Percentiles rank a stretch among this genome's conserved stretches.
phyloP scores from a whole-genome alignment of 1,140 invertebrate species.

The Asbolus verrucosus region DNA sequence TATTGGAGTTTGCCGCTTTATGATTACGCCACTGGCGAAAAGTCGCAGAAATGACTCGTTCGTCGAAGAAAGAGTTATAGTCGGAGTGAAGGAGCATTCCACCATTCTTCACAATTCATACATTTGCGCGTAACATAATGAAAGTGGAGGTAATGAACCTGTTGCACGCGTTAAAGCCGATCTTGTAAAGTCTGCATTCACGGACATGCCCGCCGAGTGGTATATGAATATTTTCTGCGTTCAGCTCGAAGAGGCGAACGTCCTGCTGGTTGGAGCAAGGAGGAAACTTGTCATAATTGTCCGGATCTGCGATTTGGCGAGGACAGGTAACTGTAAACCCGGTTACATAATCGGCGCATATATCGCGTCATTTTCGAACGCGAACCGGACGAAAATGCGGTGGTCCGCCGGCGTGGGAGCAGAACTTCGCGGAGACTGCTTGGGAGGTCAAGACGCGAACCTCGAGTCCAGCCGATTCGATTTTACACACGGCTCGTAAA shows the following conservation, averaged over 20 bases:
- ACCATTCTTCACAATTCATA: constrained; percentile 19
- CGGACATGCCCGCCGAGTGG: not conserved
- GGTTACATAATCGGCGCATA: constrained; percentile 49
- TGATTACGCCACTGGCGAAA: too few relatives aligned
- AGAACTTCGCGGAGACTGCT: constrained; percentile 38
- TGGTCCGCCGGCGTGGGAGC: constrained; percentile 41
- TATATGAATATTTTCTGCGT: constrained; percentile 28
- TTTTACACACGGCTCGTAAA: constrained; percentile 35
- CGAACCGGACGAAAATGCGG: constrained; percentile 37
- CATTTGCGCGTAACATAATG: constrained; percentile 36
- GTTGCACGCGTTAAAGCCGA: constrained; percentile 31
- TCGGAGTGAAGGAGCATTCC: constrained; percentile 5
- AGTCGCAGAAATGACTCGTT: too few relatives aligned
- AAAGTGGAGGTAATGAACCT: constrained; percentile 36
- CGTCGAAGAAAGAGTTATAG: too few relatives aligned
- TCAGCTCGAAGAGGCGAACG: not conserved
- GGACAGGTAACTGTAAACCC: constrained; percentile 47
- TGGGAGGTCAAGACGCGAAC: constrained; percentile 54
- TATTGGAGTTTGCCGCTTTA: too few relatives aligned
- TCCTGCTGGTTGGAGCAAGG: too few relatives aligned
- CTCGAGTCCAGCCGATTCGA: constrained; percentile 31
- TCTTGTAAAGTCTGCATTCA: constrained; percentile 38
- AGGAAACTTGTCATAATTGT: too few relatives aligned
- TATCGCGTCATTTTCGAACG: constrained; percentile 45
- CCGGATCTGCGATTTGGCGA: too few relatives aligned